Evolutionary conservation across 2,113 vertebrate species (phyloP).

Genomic region (Morone chrysops): DNA sequence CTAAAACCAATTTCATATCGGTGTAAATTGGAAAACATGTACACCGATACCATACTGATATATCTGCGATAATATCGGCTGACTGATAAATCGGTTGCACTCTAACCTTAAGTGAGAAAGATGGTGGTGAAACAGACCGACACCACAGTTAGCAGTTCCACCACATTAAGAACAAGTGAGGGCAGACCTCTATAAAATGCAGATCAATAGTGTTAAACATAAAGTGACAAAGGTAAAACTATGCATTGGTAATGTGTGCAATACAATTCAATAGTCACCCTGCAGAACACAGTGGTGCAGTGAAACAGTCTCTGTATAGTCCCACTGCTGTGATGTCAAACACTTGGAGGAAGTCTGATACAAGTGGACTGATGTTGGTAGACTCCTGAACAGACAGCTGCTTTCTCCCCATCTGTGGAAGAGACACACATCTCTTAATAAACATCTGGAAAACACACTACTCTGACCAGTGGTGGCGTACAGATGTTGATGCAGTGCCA

Average conservation of each 20-base stretch:
- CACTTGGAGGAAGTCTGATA: background rate
- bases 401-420: conserved; percentile 41
- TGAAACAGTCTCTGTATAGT: background rate
- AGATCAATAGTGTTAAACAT: conserved; percentile 28
- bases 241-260: conserved; percentile 35
- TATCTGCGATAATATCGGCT: no score
- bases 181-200: background rate
- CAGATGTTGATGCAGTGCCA: no score
- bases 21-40: no score
- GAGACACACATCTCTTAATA: background rate
- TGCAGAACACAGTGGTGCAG: conserved; percentile 3
- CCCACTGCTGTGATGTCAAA: background rate
- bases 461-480: no score
- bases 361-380: background rate
- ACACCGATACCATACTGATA: no score
- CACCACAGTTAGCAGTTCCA: background rate
- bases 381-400: background rate
- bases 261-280: conserved; percentile 7
- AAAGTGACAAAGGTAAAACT: conserved; percentile 38
- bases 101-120: background rate
- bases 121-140: background rate
- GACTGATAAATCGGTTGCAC: no score
- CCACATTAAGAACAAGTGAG: background rate
- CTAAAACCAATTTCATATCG: no score
- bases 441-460: background rate